A percentile compares a stretch with the other conserved stretches of the same genome.
Conservation (phyloP, 2,113 vertebrate genomes). For the Psettodes erumei region DNA sequence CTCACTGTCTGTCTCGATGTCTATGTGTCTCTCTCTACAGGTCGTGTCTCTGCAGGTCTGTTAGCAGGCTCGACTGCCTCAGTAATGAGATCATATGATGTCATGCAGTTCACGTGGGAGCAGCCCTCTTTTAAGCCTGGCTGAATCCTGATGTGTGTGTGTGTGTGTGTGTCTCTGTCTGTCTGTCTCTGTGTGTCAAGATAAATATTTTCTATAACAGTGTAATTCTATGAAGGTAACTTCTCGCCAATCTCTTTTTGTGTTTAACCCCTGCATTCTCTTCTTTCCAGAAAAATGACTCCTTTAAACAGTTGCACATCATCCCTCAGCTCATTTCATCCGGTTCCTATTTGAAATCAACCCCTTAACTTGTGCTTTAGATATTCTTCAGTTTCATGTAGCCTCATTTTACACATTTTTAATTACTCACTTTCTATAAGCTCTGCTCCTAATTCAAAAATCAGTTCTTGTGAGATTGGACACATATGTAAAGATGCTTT, state of each 20-base stretch:
- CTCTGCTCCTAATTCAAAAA: no score
- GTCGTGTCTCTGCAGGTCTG: constrained; percentile 82
- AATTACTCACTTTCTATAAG: no score
- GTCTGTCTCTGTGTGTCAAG: constrained; percentile 8
- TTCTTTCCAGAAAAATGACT: background rate
- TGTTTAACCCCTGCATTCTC: background rate
- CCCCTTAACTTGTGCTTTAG: background rate
- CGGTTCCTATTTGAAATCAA: background rate
- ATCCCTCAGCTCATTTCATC: background rate
- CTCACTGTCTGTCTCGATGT: constrained; percentile 34
- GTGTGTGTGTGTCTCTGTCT: constrained; percentile 33
- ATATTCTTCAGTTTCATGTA: background rate
- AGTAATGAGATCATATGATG: constrained; percentile 86
- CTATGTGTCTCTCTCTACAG: constrained; percentile 27
- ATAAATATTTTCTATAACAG: background rate
- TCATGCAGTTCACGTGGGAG: constrained; percentile 73
- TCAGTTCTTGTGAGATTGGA: no score
- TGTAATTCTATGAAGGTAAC: background rate
- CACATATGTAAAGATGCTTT: no score
- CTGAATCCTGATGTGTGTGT: constrained; percentile 25
- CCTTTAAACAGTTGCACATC: background rate
- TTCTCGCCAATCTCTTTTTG: background rate
- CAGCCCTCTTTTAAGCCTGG: constrained; percentile 36
- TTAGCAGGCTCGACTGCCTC: constrained; percentile 75
- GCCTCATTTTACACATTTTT: background rate